A percentile compares a stretch with the other conserved stretches of the same genome.
Evolutionary conservation across 1,140 invertebrate species (phyloP).

Genomic region (Trichomalopsis sarcophagae): DNA sequence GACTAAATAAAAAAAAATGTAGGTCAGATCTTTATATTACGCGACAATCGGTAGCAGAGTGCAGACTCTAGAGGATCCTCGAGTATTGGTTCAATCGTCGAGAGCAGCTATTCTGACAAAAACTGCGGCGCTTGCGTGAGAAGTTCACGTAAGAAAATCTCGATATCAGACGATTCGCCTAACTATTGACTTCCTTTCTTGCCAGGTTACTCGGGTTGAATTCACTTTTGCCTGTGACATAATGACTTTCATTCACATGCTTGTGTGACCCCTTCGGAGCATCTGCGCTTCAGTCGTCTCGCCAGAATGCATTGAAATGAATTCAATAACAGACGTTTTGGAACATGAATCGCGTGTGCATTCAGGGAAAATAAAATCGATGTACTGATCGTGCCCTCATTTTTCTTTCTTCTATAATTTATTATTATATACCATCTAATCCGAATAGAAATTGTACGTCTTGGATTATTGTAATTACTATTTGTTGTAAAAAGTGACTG

Average conservation of each 20-base stretch:
- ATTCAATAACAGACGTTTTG: conserved; percentile 1
- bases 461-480: too few species aligned
- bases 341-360: neutral
- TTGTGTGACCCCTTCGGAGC: neutral
- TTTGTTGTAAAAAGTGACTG: too few species aligned
- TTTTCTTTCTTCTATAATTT: neutral
- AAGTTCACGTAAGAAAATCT: conserved; percentile 1
- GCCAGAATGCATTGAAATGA: neutral
- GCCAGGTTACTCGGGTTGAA: neutral
- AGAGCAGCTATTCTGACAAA: neutral
- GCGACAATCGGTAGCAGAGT: neutral
- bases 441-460: too few species aligned
- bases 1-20: neutral
- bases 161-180: neutral
- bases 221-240: neutral
- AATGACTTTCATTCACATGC: neutral
- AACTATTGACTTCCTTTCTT: conserved; percentile 1
- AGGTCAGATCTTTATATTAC: neutral
- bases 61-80: neutral
- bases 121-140: neutral
- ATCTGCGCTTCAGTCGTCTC: neutral
- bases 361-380: neutral
- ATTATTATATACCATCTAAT: too few species aligned
- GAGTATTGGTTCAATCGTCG: neutral
- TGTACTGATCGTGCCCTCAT: neutral